Percentiles rank a stretch among this genome's conserved stretches.
These are phyloP conservation scores for Helostoma temminkii DNA, from an alignment of 2,797 vertebrate genomes.

Conservation along the genomic window DNA sequence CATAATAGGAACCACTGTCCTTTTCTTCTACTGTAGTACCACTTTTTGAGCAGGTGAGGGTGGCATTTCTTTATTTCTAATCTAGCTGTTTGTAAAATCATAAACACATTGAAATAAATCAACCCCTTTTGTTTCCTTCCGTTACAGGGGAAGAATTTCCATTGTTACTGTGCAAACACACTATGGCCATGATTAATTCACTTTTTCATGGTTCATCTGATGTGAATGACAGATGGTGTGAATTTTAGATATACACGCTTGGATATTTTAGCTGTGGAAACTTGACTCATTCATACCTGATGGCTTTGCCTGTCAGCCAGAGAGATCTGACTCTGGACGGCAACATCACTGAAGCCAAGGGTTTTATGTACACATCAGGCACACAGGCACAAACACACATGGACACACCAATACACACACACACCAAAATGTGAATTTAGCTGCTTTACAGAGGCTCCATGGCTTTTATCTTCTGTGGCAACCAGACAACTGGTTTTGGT, in stretches of 20 bases:
- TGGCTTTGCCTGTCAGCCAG: conserved; percentile 41
- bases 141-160: not conserved
- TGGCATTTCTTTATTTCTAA: conserved; percentile 8
- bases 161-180: not conserved
- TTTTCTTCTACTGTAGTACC: conserved; percentile 46
- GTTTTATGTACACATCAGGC: not conserved
- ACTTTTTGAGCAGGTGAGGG: conserved; percentile 59
- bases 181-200: not conserved
- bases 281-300: conserved; percentile 47
- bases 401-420: no score
- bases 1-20: not conserved
- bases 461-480: conserved; percentile 38
- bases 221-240: conserved; percentile 10
- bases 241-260: not conserved
- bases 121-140: not conserved
- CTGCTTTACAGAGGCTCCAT: conserved; percentile 7
- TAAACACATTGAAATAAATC: not conserved
- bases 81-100: conserved; percentile 5
- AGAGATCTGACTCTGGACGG: conserved; percentile 10
- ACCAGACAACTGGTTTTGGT: conserved; percentile 32
- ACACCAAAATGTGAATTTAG: conserved; percentile 6
- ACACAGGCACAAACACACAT: not conserved
- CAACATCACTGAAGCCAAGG: conserved; percentile 46
- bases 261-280: not conserved
- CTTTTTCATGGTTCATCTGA: not conserved